phyloP scores from a whole-genome alignment of 2,888 invertebrate genomes.

The Bruchidius siliquastri region DNA sequence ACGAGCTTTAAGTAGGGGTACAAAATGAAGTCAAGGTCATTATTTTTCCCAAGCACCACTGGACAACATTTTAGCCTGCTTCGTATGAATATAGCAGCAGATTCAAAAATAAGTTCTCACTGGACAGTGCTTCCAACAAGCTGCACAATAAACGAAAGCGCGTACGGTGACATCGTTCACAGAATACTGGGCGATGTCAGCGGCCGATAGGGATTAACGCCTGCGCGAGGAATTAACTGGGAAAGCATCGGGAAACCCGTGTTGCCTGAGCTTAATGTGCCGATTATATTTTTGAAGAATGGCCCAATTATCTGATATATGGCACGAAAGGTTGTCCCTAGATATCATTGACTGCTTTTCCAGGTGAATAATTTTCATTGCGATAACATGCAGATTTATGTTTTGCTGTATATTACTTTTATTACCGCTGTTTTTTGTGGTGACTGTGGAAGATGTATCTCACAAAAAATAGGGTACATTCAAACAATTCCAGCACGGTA shows the following conservation, averaged over 20 bases:
- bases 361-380: slow-evolving; percentile 13
- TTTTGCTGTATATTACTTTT: slow-evolving; percentile 1
- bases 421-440: not conserved
- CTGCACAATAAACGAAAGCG: not conserved
- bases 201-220: not conserved
- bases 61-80: no score
- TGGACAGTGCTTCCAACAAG: not conserved
- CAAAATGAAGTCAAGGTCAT: no score
- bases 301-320: slow-evolving; percentile 20
- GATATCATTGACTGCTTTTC: slow-evolving; percentile 4
- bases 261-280: slow-evolving; percentile 15
- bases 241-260: slow-evolving; percentile 9
- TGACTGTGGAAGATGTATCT: not conserved
- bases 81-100: no score
- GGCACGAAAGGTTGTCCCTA: slow-evolving; percentile 9
- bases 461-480: no score
- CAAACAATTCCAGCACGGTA: no score
- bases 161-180: not conserved
- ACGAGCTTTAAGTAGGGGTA: no score
- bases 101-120: no score
- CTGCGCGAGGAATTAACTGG: not conserved
- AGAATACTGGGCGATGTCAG: not conserved
- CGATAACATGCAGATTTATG: slow-evolving; percentile 17
- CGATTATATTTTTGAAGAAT: slow-evolving; percentile 22
- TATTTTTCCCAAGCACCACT: no score